Evolutionary conservation across 2,113 vertebrate genomes (phyloP), one percentile per base, ranked within the genome.

Genomic region (Lucifuga dentata): DNA sequence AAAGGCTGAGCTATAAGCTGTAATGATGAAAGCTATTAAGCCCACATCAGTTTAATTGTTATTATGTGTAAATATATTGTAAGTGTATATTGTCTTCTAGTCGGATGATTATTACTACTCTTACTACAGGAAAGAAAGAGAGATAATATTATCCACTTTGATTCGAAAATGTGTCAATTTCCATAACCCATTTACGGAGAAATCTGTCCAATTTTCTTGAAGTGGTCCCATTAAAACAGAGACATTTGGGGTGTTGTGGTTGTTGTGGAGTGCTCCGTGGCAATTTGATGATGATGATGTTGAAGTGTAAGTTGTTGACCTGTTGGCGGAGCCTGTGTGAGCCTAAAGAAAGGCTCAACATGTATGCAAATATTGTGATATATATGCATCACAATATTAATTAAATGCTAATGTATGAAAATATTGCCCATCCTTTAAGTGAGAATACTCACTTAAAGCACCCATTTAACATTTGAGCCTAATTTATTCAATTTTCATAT

Each of bases 301-400:
- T 52, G 46, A n/a, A 57, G 16, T 15, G 38, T 29, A 52, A 63
- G 41, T 80, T 75, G 73, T 80, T 83, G 74, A 55, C 51, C 49
- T 20, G 55, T 57, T 65, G 61, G 8, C 41, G 6, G 15, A 16
- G 23, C 35, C 20, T 2, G 13, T 35, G 23, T 23, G 46, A 26
- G 33, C 43, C 51, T 0, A 1, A 32, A 40, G 53, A 62, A 6
- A 17, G 49, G 17, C 26, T 3, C 20, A 39, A 32, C 12, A 80
- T 82, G 49, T 44, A 84, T 86, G 78, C 70, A 76, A 80, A 83
- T 84, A 52, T 67, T 73, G 78, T 80, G 73, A 78, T 82, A 69
- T 82, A 68, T 76, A 86, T 78, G 72, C 68, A 62, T n/a, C n/a
- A n/a, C n/a, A n/a, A n/a, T n/a, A n/a, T n/a, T n/a, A n/a, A n/a